Evolutionary conservation across 2,888 invertebrate species (phyloP), one percentile per base, ranked within the genome.

Genomic region (Thera obeliscata): DNA sequence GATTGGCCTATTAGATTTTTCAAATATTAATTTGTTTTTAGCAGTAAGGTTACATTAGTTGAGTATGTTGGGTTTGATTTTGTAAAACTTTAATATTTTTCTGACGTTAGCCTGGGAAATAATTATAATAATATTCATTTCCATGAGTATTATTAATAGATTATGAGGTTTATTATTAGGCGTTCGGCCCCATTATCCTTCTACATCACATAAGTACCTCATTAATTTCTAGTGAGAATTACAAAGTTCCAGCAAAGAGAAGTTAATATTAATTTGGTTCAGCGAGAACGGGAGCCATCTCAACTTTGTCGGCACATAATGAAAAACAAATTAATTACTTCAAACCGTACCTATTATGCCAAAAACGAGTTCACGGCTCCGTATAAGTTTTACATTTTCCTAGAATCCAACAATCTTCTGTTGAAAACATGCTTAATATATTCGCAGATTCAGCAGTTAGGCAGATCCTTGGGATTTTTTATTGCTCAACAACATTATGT

Each of bases 351-450:
- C 64, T 71, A 71, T 66, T 67, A 67, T 61, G 61, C 56, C 56
- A 56, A 70, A 70, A 75, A 67, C 72, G 61, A 72, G 73, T 71
- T 73, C 64, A 70, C 61, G 58, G 66, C 64, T 63, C 64, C 52
- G 61, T 61, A 65, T 66, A 71, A 69, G 61, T 63, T 67, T 62
- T 71, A 66, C 63, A 68, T 49, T 73, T 79, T 76, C 71, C 66
- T 57, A 73, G 78, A 80, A 79, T 66, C 61, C 8, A 48, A 63
- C 56, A 66, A 61, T 65, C 60, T 55, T 71, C 68, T 68, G 72
- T 63, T 64, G 63, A 67, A 61, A 72, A 71, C 70, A 55, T 61
- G 36, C 56, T 59, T 38, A 35, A 43, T n/a, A 49, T 57, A 50
- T 61, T 36, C 48, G 54, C 33, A 35, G 60, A 33, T 61, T 56